phyloP scores from a whole-genome alignment of 92 coral and sea anemone species.

The Epizoanthus ramosus region DNA sequence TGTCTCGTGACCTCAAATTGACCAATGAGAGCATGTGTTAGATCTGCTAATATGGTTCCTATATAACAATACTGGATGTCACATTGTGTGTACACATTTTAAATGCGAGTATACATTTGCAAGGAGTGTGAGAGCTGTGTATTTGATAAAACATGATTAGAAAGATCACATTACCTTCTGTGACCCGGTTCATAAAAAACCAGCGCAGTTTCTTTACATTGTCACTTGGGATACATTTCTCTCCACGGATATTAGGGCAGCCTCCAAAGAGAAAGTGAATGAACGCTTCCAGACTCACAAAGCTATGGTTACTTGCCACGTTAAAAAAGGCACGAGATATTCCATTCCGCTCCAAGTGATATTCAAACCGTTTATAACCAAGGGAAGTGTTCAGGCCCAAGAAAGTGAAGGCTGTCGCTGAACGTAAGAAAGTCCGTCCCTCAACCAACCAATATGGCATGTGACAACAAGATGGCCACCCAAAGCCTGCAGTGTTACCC shows the following conservation, averaged over 20 bases:
- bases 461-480: conserved; percentile 45
- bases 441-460: conserved; percentile 42
- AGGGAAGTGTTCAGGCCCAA: conserved; percentile 43
- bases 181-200: conserved; percentile 23
- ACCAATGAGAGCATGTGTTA: too few species aligned
- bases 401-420: conserved; percentile 34
- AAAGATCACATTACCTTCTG: conserved; percentile 23
- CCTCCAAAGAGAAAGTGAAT: conserved; percentile 42
- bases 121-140: too few species aligned
- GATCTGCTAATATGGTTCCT: too few species aligned
- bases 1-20: too few species aligned
- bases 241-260: conserved; percentile 29
- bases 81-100: too few species aligned
- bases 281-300: conserved; percentile 35
- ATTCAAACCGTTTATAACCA: conserved; percentile 41
- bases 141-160: too few species aligned
- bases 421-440: conserved; percentile 34
- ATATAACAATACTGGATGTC: too few species aligned
- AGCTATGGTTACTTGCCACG: conserved; percentile 38
- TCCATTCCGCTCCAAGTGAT: conserved; percentile 43
- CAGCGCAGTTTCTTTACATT: conserved; percentile 38
- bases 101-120: too few species aligned
- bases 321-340: conserved; percentile 30
- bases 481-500: conserved; percentile 44
- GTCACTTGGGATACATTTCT: conserved; percentile 33